Conservation (phyloP, 2,888 invertebrate species). For the Tachystola acroxantha region DNA sequence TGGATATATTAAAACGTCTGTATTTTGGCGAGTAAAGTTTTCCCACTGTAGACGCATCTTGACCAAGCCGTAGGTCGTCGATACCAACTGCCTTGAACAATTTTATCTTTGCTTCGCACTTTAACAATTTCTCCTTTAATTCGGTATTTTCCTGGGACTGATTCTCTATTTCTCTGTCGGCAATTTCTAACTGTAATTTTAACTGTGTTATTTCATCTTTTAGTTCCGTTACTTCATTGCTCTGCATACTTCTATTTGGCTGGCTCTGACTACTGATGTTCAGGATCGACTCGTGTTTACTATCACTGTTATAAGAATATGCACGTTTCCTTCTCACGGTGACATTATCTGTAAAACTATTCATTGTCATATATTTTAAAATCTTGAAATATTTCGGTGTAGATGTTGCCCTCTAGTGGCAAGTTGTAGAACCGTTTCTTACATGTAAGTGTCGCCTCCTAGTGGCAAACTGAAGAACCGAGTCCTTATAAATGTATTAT, state of each 20-base stretch:
- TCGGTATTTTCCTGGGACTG: background rate
- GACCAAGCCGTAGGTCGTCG: background rate
- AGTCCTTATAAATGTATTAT: no score
- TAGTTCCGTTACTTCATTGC: background rate
- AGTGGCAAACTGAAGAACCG: no score
- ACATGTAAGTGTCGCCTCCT: no score
- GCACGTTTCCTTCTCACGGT: no score
- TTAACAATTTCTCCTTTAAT: background rate
- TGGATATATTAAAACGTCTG: no score
- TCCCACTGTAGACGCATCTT: background rate
- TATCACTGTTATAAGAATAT: no score
- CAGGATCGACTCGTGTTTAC: no score
- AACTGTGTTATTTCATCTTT: background rate
- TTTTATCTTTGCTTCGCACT: background rate
- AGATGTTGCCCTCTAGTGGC: no score
- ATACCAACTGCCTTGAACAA: background rate
- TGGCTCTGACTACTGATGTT: background rate
- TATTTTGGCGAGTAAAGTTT: background rate
- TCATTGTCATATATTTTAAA: no score
- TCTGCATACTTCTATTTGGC: background rate
- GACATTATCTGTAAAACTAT: no score
- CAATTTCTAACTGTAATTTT: background rate
- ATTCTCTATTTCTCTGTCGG: background rate
- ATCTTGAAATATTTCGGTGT: no score
- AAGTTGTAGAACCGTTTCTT: no score